A percentile compares a stretch with the other conserved stretches of the same genome.
Conservation (phyloP, 2,888 invertebrate genomes). For the Eupithecia insigniata region DNA sequence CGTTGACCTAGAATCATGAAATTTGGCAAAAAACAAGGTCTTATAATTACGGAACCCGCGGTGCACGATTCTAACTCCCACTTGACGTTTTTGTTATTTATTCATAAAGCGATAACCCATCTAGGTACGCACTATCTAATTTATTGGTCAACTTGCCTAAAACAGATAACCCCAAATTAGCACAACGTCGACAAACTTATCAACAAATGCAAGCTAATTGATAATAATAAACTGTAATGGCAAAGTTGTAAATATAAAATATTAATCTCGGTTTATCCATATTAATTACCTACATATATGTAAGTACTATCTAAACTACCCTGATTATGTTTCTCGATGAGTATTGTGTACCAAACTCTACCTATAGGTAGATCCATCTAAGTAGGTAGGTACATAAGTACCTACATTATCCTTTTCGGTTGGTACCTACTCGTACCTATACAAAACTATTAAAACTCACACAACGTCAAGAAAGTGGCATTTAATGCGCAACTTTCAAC, state of each 20-base stretch:
- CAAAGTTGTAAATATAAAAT: background rate
- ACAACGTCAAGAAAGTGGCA: background rate
- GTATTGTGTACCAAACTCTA: background rate
- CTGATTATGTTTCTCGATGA: background rate
- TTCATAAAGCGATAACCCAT: conserved; percentile 15
- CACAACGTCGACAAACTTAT: conserved; percentile 31
- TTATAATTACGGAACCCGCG: too few species aligned
- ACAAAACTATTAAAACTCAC: background rate
- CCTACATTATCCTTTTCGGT: too few species aligned
- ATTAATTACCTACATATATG: background rate
- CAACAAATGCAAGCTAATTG: conserved; percentile 35
- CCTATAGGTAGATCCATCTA: background rate
- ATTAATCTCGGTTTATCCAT: background rate
- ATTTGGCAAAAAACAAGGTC: too few species aligned
- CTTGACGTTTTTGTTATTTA: too few species aligned
- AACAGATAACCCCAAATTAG: conserved; percentile 48
- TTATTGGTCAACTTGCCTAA: conserved; percentile 29
- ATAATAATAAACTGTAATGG: conserved; percentile 6
- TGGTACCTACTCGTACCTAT: too few species aligned
- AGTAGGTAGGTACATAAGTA: background rate
- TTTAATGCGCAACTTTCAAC: background rate
- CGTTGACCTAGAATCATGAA: too few species aligned
- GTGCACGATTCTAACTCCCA: too few species aligned
- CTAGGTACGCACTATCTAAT: conserved; percentile 29
- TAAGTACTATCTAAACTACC: background rate